Base-by-base conservation (phyloP, 2,797 vertebrate genomes). In the Periparus ater region DNA sequence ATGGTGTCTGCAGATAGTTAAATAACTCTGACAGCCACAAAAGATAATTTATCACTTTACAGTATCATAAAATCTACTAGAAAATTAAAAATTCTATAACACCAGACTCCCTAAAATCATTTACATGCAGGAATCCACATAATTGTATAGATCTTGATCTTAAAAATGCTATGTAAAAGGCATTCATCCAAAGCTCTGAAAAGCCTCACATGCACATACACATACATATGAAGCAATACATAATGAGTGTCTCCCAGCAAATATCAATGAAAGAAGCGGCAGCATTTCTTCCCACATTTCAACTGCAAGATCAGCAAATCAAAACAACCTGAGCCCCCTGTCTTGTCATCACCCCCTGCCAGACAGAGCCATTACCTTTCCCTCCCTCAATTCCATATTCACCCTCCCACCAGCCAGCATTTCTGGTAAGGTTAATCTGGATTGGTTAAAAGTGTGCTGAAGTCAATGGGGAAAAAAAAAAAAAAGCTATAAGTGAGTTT, bases 91-190 rank as follows among this genome's bases (percentile, higher is more conserved):
- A 94, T 84, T 74, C 79, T 94, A 84, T 94, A 96, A 85, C 85
- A 92, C 57, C 83, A 97, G 89, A 90, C 85, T 96, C 91, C 45
- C 57, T 94, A 88, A 96, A 97, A 96, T 88, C 73, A 95, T 96
- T 95, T 96, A 96, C 89, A 97, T 97, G 89, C 94, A 96, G 95
- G 91, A 96, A 96, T 96, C 71, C 83, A 67, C 85, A 93, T 95
- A 96, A 97, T 95, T 96, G 93, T 95, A 36, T 79, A 96, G 96
- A 96, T 96, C 95, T 90, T 78, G 89, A 97, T 96, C 95, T 96
- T 87, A 85, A 96, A 94, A 96, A 88, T 89, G 88, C 60, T 91
- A 34, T 89, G 78, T 76, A 88, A 90, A 93, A 95, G 95, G 93
- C 80, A 94, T 92, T 93, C 83, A 40, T 85, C 95, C 94, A 95